Evolutionary conservation across 2,797 vertebrate genomes (phyloP).

Genomic region (Lepidocolaptes lacrymiger): DNA sequence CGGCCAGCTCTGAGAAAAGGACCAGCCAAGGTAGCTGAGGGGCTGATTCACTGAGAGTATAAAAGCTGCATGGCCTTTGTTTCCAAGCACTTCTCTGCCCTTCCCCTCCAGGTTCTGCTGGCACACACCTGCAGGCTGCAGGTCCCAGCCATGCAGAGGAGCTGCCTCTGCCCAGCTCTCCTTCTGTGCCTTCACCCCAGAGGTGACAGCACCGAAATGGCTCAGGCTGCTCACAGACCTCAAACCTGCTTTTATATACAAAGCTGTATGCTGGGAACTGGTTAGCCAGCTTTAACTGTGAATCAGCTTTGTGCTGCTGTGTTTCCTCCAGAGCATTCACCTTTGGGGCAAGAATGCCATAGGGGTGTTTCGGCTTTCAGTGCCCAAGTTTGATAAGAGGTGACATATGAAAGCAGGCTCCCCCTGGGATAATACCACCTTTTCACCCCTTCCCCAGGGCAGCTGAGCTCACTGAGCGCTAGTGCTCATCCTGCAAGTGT

Average conservation of each 20-base stretch:
- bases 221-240: not conserved
- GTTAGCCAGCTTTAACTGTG: not conserved
- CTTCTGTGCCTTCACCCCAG: not conserved
- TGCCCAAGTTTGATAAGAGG: not conserved
- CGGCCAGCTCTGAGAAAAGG: not conserved
- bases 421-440: not conserved
- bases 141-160: rapidly evolving
- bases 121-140: not conserved
- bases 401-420: not conserved
- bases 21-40: rapidly evolving
- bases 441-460: not conserved
- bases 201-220: not conserved
- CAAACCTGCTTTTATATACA: not conserved
- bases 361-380: rapidly evolving
- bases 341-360: not conserved
- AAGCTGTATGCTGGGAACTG: not conserved
- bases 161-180: not conserved
- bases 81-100: not conserved
- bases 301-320: not conserved
- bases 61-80: not conserved
- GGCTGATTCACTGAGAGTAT: not conserved
- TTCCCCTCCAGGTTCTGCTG: not conserved
- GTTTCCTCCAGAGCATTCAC: not conserved
- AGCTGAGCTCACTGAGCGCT: not conserved
- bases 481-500: not conserved